Conservation (phyloP, 2,113 vertebrate genomes). For the chimpanzee (Pan troglodytes) region NHGRI_mPanTro3-v2.1_pri NC_072402.2:55511501-55512000, state of each 20-base stretch:
- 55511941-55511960: not conserved
- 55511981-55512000: not conserved
- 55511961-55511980: not conserved
- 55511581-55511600: not conserved
- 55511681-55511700: not conserved
- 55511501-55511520: not conserved
- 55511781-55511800: not conserved
- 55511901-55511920: not conserved
- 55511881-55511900: not conserved
- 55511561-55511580: not conserved
- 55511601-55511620: not conserved
- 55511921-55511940: not conserved
- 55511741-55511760: not conserved
- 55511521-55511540: constrained; percentile 6
- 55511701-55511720: constrained; percentile 8
- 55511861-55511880: not conserved
- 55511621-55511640: not conserved
- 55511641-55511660: not conserved
- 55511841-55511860: constrained; percentile 45
- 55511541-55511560: not conserved
- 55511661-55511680: not conserved
- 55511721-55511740: constrained; percentile 17
- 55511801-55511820: constrained; percentile 21
- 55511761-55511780: not conserved
- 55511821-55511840: constrained; percentile 44